Base-by-base conservation (phyloP, 2,113 vertebrate species). In the Sinocyclocheilus anshuiensis region DNA sequence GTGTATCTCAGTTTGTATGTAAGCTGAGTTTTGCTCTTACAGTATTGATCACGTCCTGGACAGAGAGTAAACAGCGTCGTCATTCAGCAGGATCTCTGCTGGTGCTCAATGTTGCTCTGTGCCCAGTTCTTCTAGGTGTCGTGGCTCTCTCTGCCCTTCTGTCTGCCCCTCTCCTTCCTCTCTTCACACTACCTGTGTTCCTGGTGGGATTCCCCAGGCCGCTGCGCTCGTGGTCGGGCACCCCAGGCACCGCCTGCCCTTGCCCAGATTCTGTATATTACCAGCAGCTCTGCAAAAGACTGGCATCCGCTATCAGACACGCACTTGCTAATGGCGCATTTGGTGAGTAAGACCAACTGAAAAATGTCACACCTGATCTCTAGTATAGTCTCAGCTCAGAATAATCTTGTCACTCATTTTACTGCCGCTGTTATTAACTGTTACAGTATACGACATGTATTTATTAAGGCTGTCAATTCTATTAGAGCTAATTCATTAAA, bases 131-230 rank as follows among this genome's bases (percentile, higher is more conserved):
- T 85, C 87, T 99, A 89, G 88, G 89, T 6, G 91, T 98, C 77
- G 88, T 99, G 3, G 88, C 90, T 36, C 88, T 97, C 12, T 97
- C 97, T 2, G 94, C 98, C 0, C 89, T 98, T 33, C 96, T 99
- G 0, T 97, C 98, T 45, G 97, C 98, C 20, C 97, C 98, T 1
- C 90, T 99, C 87, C 93, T 99, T 86, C 96, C 98, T 0, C 96
- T 99, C 80, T 99, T 99, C 91, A 99, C 97, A 0, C 96, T 99
- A 15, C 98, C 98, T 0, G 91, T 99, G 26, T 99, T 99, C 91
- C 90, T 99, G 90, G 95, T 99, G 24, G 97, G 97, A 4, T 99
- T 99, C 90, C 98, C 98, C 5, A 91, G 98, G 87, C 98, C 98
- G 0, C 80, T 95, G 89, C 96, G 96, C 80, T 97, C 96, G 81